Evolutionary conservation across 2,888 invertebrate genomes (phyloP), one percentile per base, ranked within the genome.

Genomic region (Coelopa pilipes): DNA sequence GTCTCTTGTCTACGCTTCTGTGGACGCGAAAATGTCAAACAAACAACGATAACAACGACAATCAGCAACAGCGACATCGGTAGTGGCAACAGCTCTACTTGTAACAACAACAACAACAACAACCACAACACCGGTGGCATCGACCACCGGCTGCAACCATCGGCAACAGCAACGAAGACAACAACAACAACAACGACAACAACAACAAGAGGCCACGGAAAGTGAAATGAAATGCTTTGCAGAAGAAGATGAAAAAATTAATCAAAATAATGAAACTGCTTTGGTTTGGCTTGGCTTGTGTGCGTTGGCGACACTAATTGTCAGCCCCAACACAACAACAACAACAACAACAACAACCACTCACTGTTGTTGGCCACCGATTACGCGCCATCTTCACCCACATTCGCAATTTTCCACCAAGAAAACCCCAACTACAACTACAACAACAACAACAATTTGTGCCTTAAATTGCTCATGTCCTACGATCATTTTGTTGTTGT

Each of bases 401-500:
- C 57, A 68, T 67, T 70, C 12, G 59, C 34, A 49, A 57, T 63
- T 53, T 34, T 53, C 45, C 7, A 24, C 17, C 21, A 19, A 21
- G 63, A 13, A 63, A 63, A 65, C 47, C 15, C 7, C 12, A 49
- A 13, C 34, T 4, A 7, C 34, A 34, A 7, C 34, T 4, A 34
- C 34, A 34, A 34, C 7, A 34, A 34, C 34, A 34, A 34, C 34
- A 71, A 72, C 74, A 78, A 78, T 80, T 78, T 79, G 71, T 75
- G 80, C 69, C 82, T 82, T 75, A 80, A 85, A 84, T 84, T 84
- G 82, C 79, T 79, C 83, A 80, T 84, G 80, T 82, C 84, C 81
- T 82, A 55, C 45, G 70, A 13, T 67, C 63, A 65, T 19, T 4
- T 34, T 34, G 34, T 34, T 4, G 34, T 34, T 34, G 34, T 34